Percentiles rank a stretch among this genome's conserved stretches.
Conservation (phyloP, 2,113 vertebrate genomes). For the Athene noctua region DNA sequence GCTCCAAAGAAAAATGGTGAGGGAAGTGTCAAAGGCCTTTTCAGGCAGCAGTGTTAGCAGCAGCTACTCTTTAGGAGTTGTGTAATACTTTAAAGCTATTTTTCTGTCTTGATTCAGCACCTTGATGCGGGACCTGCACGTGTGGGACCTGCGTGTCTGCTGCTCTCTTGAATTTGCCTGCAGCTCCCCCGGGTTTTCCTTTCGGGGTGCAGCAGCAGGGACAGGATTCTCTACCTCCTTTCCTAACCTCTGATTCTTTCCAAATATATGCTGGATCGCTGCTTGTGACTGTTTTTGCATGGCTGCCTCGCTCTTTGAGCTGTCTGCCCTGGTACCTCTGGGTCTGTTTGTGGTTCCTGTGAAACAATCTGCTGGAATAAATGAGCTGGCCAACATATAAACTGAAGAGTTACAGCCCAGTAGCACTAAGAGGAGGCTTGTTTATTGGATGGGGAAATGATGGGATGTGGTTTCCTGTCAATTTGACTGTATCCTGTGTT, state of each 20-base stretch:
- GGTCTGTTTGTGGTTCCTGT: not conserved
- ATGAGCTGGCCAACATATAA: not conserved
- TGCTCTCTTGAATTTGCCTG: not conserved
- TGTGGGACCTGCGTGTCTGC: not conserved
- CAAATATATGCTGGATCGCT: not conserved
- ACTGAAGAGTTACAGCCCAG: not conserved
- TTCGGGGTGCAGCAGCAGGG: not conserved
- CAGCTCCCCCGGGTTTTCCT: slow-evolving; percentile 2
- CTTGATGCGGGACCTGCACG: not conserved
- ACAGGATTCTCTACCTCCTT: not conserved
- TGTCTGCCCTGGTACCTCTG: not conserved
- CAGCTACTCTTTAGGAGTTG: not conserved
- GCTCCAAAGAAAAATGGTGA: not conserved
- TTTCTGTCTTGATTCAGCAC: not conserved
- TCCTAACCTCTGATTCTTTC: not conserved
- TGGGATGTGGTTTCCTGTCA: not conserved
- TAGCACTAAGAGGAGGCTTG: not conserved
- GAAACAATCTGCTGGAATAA: not conserved
- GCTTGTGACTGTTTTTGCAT: not conserved
- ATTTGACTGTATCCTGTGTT: not conserved
- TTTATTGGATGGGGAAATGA: not conserved
- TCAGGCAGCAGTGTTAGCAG: not conserved
- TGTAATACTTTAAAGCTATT: not conserved
- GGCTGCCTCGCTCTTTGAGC: not conserved
- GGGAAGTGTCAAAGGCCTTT: not conserved